Evolutionary conservation across 2,888 invertebrate species (phyloP), one percentile per base, ranked within the genome.

Genomic region (Athalia cordata): DNA sequence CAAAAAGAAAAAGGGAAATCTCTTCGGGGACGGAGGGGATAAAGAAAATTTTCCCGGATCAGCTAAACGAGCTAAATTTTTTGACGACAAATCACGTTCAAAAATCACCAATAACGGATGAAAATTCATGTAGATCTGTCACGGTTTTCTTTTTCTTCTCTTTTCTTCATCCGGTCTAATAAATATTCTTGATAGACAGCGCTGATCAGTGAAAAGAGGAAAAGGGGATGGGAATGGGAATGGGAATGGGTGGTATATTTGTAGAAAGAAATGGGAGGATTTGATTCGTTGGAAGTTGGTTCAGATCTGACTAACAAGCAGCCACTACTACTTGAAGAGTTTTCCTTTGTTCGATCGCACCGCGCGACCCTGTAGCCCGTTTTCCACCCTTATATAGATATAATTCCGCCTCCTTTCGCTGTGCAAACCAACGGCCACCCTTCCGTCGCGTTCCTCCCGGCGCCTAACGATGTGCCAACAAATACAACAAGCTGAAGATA

Each of bases 381-480:
- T 77, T 50, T 61, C 68, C 74, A 76, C 77, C 79, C 79, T 15
- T 66, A 8, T 13, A 29, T 29, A 29, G 29, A 29, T 29, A 29
- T 29, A 29, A 29, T 0, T 11, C 65, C 62, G 45, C 15, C 62
- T 66, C 62, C 74, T 8, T n/a, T 78, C 77, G 68, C 67, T 68
- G 72, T 74, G 62, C 67, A 77, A 81, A 62, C 77, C 72, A 64
- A 79, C 49, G 29, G 61, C 49, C 65, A 15, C 43, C 45, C 57
- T 80, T 80, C 81, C 82, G 86, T 85, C 83, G 84, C 84, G 83
- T 7, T 15, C 29, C 62, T 83, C 82, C 81, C 80, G 83, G 83
- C 83, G 83, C 86, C 88, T 89, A 89, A 89, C 88, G 89, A 89
- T 89, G 89, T 89, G 88, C 89, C 86, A 89, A 89, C 89, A 89